A percentile compares a stretch with the other conserved stretches of the same genome.
Conservation (phyloP, 2,113 vertebrate genomes). For the Dissostichus mawsoni region DNA sequence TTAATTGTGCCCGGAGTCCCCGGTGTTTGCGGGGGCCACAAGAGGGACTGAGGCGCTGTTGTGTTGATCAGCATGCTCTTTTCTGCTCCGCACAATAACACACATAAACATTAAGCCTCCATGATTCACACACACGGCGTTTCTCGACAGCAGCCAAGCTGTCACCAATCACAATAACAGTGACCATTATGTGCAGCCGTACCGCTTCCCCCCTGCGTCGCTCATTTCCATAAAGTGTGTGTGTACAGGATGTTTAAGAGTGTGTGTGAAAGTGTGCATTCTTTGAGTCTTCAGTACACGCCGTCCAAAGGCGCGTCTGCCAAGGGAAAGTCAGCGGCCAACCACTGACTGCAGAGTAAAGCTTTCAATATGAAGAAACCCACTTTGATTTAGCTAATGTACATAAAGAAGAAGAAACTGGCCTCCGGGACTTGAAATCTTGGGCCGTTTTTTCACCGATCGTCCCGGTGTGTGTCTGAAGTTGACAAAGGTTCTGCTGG, state of each 20-base stretch:
- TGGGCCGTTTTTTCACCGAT: not conserved
- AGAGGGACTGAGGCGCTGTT: conserved; percentile 41
- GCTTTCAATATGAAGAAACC: conserved; percentile 6
- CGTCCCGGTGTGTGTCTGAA: fast-evolving
- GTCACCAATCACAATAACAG: conserved; percentile 62
- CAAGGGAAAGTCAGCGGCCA: conserved; percentile 46
- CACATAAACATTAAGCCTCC: conserved; percentile 48
- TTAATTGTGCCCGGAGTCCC: conserved; percentile 69
- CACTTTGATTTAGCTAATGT: conserved; percentile 32
- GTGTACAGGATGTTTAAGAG: conserved; percentile 39
- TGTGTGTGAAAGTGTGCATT: conserved; percentile 14
- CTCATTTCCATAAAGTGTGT: conserved; percentile 16
- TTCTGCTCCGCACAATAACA: conserved; percentile 61
- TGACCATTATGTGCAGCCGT: conserved; percentile 31
- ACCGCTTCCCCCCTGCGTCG: conserved; percentile 9
- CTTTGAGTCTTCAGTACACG: conserved; percentile 37
- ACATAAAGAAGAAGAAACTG: conserved; percentile 32
- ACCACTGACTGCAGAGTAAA: conserved; percentile 7
- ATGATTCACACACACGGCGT: conserved; percentile 41
- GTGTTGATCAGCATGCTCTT: conserved; percentile 56
- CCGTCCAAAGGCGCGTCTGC: conserved; percentile 41
- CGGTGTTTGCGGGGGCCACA: conserved; percentile 58
- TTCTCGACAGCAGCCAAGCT: conserved; percentile 54
- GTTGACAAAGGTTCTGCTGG: no score
- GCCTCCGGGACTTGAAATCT: conserved; percentile 10